These are phyloP conservation scores for Leucopsar rothschildi DNA, from an alignment of 2,113 vertebrate genomes.

Conservation along the genomic window DNA sequence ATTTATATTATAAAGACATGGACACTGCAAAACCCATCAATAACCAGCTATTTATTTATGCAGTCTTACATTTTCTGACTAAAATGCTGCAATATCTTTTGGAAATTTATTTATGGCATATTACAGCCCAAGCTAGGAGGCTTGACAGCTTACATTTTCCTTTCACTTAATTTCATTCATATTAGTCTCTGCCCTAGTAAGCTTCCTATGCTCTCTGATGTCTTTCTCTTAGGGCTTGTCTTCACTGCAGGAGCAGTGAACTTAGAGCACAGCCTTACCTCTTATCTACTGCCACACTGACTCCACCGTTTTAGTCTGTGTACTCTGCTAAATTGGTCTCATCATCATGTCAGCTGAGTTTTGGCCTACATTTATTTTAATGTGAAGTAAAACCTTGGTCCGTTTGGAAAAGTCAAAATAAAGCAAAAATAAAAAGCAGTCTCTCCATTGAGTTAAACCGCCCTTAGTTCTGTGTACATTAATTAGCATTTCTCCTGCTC, in stretches of 20 bases:
- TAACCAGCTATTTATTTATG: not conserved
- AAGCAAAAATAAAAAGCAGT: not conserved
- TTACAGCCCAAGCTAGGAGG: not conserved
- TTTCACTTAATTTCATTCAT: constrained; percentile 21
- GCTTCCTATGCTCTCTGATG: not conserved
- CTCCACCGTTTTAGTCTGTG: not conserved
- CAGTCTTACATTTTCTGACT: not conserved
- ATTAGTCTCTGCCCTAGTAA: not conserved
- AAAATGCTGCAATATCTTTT: not conserved
- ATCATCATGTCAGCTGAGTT: not conserved
- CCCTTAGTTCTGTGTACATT: not conserved
- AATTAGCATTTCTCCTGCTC: constrained; percentile 12
- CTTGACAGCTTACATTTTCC: constrained; percentile 15
- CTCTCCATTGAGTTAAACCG: not conserved
- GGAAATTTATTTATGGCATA: not conserved
- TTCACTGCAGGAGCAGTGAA: not conserved
- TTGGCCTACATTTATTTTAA: not conserved
- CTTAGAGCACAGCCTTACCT: not conserved
- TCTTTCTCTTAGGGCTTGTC: constrained; percentile 25
- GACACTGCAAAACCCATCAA: not conserved
- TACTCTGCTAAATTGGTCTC: not conserved
- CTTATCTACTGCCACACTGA: not conserved
- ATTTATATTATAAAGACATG: not conserved
- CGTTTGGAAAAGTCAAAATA: not conserved
- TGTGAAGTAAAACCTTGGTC: not conserved